phyloP scores from a whole-genome alignment of 2,797 vertebrate genomes.

The Carduelis carduelis region DNA sequence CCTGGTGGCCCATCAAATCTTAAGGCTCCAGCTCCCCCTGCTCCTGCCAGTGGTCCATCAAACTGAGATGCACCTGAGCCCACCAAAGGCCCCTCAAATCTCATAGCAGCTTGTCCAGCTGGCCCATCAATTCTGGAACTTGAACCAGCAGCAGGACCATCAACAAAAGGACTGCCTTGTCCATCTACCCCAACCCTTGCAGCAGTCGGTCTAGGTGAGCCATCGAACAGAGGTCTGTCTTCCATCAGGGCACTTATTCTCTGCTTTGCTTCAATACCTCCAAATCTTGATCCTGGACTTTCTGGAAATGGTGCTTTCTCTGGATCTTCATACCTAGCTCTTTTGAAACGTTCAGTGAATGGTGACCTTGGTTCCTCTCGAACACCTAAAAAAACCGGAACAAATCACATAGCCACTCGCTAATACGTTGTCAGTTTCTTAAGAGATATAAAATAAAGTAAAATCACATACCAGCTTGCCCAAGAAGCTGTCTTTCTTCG shows the following conservation, averaged over 20 bases:
- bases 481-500: constrained; percentile 67
- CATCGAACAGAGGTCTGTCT: constrained; percentile 81
- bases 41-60: constrained; percentile 79
- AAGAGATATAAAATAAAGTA: neutral
- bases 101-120: constrained; percentile 60
- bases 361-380: constrained; percentile 78
- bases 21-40: constrained; percentile 66
- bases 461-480: constrained; percentile 66
- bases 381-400: constrained; percentile 59
- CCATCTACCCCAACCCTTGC: constrained; percentile 77
- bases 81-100: constrained; percentile 64
- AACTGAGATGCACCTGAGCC: constrained; percentile 74
- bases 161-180: constrained; percentile 79
- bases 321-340: constrained; percentile 74
- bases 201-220: constrained; percentile 71
- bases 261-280: constrained; percentile 76
- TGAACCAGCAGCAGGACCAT: constrained; percentile 75
- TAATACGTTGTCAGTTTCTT: neutral
- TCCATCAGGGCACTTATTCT: constrained; percentile 77
- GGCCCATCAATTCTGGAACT: constrained; percentile 76
- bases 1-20: constrained; percentile 83
- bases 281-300: constrained; percentile 73
- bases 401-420: neutral
- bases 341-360: constrained; percentile 77
- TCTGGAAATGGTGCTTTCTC: constrained; percentile 75